A percentile compares a stretch with the other conserved stretches of the same genome.
phyloP scores from a whole-genome alignment of 2,797 vertebrate species.

The Gymnoscopelus braueri region DNA sequence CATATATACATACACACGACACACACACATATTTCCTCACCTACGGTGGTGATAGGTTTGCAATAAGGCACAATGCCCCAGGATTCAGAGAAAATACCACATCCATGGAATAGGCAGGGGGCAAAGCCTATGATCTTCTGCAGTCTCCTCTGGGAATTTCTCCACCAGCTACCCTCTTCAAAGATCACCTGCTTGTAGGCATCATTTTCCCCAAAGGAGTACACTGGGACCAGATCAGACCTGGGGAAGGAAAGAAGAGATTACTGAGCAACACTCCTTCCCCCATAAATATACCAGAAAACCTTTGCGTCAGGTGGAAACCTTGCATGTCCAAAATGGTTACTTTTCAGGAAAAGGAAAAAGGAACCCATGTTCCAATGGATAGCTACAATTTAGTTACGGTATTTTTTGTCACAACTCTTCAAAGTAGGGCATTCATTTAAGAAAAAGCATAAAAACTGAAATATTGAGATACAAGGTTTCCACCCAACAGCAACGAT shows the following conservation, averaged over 20 bases:
- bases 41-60: constrained; percentile 93
- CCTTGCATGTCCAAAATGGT: no score
- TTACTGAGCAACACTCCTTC: neutral
- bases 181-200: constrained; percentile 95
- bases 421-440: no score
- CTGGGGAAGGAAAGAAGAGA: constrained; percentile 67
- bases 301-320: no score
- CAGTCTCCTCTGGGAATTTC: constrained; percentile 87
- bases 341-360: no score
- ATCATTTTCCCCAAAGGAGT: constrained; percentile 97
- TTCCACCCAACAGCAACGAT: no score
- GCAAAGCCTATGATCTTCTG: constrained; percentile 97
- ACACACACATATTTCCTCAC: constrained; percentile 59
- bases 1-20: no score
- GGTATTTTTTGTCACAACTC: no score
- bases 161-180: constrained; percentile 89
- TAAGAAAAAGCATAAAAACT: no score
- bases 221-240: constrained; percentile 93
- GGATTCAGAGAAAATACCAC: constrained; percentile 90
- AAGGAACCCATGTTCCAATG: no score
- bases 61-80: constrained; percentile 93
- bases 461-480: no score
- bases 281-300: neutral
- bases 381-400: no score
- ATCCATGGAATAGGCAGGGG: constrained; percentile 94